Percentiles rank a stretch among this genome's conserved stretches.
phyloP scores from a whole-genome alignment of 2,797 vertebrate genomes.

The Monodelphis domestica region DNA sequence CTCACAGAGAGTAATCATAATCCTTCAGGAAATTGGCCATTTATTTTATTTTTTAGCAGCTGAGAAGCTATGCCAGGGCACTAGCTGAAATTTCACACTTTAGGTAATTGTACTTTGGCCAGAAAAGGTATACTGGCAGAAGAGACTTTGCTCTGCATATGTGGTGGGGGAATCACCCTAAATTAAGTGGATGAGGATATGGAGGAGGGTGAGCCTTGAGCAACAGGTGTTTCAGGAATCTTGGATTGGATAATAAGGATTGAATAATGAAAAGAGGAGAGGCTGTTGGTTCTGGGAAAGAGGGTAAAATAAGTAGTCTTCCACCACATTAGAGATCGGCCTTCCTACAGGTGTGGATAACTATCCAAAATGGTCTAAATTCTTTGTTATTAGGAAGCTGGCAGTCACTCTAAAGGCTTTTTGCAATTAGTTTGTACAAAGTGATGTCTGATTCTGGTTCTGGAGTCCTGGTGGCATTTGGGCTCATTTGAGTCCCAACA shows the following conservation, averaged over 20 bases:
- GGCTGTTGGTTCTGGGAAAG: neutral
- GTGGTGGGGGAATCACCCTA: neutral
- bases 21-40: constrained; percentile 67
- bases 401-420: constrained; percentile 58
- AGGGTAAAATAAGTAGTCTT: neutral
- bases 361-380: neutral
- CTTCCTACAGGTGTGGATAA: neutral
- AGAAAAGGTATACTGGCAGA: neutral
- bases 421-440: constrained; percentile 61
- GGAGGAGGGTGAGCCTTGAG: neutral
- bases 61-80: constrained; percentile 61
- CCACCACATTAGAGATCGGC: neutral
- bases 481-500: constrained; percentile 43
- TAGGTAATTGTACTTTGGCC: constrained; percentile 13
- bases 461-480: constrained; percentile 49
- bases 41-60: constrained; percentile 62
- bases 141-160: neutral
- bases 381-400: constrained; percentile 3
- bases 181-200: constrained; percentile 24
- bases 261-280: neutral
- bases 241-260: neutral
- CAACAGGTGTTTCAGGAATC: neutral
- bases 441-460: constrained; percentile 44
- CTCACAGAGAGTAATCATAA: neutral
- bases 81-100: constrained; percentile 67